Conservation (phyloP, 2,888 invertebrate genomes). For the Leistus spinibarbis region DNA sequence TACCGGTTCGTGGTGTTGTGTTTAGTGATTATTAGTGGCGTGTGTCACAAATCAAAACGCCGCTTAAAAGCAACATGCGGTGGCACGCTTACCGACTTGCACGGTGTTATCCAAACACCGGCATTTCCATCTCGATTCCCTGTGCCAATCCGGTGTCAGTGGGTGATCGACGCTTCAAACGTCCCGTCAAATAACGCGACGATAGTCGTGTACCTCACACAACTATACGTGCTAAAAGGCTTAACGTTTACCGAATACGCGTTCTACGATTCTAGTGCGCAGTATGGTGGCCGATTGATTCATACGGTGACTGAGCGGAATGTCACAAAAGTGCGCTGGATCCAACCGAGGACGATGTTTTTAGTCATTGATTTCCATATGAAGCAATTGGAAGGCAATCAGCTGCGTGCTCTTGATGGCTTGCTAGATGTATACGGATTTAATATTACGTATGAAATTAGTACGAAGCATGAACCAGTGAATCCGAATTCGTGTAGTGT, state of each 20-base stretch:
- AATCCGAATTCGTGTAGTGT: slow-evolving; percentile 74
- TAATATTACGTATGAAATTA: slow-evolving; percentile 89
- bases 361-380: slow-evolving; percentile 79
- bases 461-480: slow-evolving; percentile 59
- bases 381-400: slow-evolving; percentile 76
- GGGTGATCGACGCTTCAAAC: slow-evolving; percentile 84
- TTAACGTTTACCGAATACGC: slow-evolving; percentile 77
- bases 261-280: slow-evolving; percentile 72
- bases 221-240: slow-evolving; percentile 82
- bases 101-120: slow-evolving; percentile 80
- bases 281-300: slow-evolving; percentile 69
- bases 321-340: slow-evolving; percentile 68
- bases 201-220: slow-evolving; percentile 86
- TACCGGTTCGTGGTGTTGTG: background rate
- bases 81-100: slow-evolving; percentile 66
- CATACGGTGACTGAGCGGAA: slow-evolving; percentile 76
- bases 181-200: slow-evolving; percentile 63
- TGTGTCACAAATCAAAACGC: background rate
- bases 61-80: slow-evolving; percentile 62
- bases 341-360: slow-evolving; percentile 71
- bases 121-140: slow-evolving; percentile 82
- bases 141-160: slow-evolving; percentile 82
- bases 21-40: background rate
- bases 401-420: slow-evolving; percentile 79
- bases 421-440: slow-evolving; percentile 88